phyloP scores from a whole-genome alignment of 2,888 invertebrate species.

The Vandiemenella viatica region DNA sequence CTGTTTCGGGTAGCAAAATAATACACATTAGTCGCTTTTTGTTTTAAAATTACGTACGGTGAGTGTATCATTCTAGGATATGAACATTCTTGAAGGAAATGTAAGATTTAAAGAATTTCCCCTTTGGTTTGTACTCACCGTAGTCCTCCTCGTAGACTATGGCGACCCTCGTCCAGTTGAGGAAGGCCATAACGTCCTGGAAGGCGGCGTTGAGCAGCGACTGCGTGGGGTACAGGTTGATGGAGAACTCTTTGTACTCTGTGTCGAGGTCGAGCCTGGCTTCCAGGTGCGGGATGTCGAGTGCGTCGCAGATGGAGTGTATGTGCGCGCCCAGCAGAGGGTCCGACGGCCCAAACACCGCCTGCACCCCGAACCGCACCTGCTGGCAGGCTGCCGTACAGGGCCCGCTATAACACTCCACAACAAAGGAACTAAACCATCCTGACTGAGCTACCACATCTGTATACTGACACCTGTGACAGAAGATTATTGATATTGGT shows the following conservation, averaged over 20 bases:
- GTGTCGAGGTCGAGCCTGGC: constrained; percentile 44
- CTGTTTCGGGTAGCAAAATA: too few species aligned
- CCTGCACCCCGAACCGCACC: constrained; percentile 52
- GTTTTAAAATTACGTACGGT: too few species aligned
- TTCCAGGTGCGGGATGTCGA: constrained; percentile 67
- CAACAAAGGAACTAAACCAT: too few species aligned
- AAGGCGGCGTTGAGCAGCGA: constrained; percentile 54
- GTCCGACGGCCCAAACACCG: constrained; percentile 65
- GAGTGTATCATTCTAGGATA: too few species aligned
- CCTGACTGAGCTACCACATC: too few species aligned
- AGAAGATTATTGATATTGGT: too few species aligned
- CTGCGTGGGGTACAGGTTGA: constrained; percentile 66
- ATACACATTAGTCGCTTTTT: too few species aligned
- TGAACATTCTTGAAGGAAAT: too few species aligned
- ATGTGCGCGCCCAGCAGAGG: constrained; percentile 56
- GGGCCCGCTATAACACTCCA: too few species aligned
- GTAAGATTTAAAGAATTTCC: too few species aligned
- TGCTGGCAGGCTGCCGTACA: constrained; percentile 53
- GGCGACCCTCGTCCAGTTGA: constrained; percentile 68
- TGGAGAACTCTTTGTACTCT: constrained; percentile 49
- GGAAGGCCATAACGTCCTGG: constrained; percentile 57
- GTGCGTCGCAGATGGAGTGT: constrained; percentile 63
- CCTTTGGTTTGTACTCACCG: constrained; percentile 41
- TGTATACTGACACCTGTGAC: too few species aligned
- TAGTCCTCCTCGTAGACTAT: constrained; percentile 67